Base-by-base conservation (phyloP, 2,113 vertebrate genomes). In the Pongo pygmaeus region DNA sequence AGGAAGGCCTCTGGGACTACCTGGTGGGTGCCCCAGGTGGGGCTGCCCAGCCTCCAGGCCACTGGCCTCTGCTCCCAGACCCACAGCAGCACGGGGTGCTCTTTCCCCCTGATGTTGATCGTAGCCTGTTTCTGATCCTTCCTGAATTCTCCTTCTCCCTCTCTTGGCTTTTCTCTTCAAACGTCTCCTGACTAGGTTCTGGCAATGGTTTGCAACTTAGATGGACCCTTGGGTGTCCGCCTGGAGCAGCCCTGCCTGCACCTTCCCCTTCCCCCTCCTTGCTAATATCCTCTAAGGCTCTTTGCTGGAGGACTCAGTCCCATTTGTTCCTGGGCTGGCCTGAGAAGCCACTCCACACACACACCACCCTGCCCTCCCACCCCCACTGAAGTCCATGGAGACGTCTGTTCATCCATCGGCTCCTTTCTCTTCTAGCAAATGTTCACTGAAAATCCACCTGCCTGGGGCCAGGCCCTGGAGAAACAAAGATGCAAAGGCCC, bases 81-180 rank as follows among this genome's bases (percentile, higher is more conserved):
- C 77, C 17, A 30, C 12, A 27, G 22, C 32, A 32, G n/a, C 48
- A 1, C 20, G 7, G 35, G 10, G 17, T 0, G 0, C 35, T 72
- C 35, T 32, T 12, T 38, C 16, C 70, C 5, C 9, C 1, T 23
- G 9, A 18, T 20, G 5, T 13, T n/a, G 8, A 9, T 40, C 55
- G 46, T n/a, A 6, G 12, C 11, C 9, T 50, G 8, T 61, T 50
- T 64, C 43, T 57, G 32, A 38, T 8, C 17, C 83, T 46, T 55
- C 40, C 77, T 3, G 40, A 48, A 23, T 27, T 22, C 48, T 52
- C 10, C 23, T 14, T 38, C 18, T 14, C n/a, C 38, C 8, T 23
- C 67, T 18, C 7, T 18, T 17, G 8, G 17, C 30, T 46, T 11
- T 18, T 70, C 18, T 30, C 16, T n/a, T 48, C 35, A 32, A 8